phyloP scores from a whole-genome alignment of 2,797 vertebrate species.

The Fistularia tabacaria region DNA sequence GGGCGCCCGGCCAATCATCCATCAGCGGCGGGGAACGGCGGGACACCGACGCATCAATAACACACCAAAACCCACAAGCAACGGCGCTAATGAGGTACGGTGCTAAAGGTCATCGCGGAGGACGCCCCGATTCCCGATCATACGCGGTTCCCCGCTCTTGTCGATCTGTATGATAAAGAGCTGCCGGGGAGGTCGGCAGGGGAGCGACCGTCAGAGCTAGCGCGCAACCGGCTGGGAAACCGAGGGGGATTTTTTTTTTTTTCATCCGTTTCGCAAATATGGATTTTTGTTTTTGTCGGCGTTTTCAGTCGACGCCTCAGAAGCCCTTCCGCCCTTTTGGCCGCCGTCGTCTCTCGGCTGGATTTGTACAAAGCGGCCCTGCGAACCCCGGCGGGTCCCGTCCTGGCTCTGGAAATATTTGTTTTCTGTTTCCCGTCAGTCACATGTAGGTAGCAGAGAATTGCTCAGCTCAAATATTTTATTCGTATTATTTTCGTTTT shows the following conservation, averaged over 20 bases:
- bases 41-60: constrained; percentile 55
- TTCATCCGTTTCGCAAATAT: constrained; percentile 67
- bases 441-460: constrained; percentile 23
- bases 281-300: constrained; percentile 62
- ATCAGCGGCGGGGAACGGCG: constrained; percentile 52
- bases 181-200: too few species aligned
- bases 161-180: constrained; percentile 62
- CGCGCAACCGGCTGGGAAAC: constrained; percentile 56
- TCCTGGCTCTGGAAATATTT: constrained; percentile 43
- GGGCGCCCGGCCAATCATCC: constrained; percentile 46
- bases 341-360: constrained; percentile 24
- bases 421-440: constrained; percentile 37
- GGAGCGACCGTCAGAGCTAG: too few species aligned
- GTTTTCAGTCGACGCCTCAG: constrained; percentile 61
- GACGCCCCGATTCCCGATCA: constrained; percentile 26
- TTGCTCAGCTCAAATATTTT: constrained; percentile 33
- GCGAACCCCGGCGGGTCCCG: constrained; percentile 22
- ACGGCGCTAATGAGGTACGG: constrained; percentile 55
- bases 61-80: constrained; percentile 35
- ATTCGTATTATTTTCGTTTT: too few species aligned
- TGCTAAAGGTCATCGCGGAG: constrained; percentile 53
- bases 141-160: constrained; percentile 42
- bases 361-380: background rate
- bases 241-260: constrained; percentile 58
- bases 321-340: constrained; percentile 27